Evolutionary conservation across 2,113 vertebrate genomes (phyloP).

Genomic region (Cathartes aura): DNA sequence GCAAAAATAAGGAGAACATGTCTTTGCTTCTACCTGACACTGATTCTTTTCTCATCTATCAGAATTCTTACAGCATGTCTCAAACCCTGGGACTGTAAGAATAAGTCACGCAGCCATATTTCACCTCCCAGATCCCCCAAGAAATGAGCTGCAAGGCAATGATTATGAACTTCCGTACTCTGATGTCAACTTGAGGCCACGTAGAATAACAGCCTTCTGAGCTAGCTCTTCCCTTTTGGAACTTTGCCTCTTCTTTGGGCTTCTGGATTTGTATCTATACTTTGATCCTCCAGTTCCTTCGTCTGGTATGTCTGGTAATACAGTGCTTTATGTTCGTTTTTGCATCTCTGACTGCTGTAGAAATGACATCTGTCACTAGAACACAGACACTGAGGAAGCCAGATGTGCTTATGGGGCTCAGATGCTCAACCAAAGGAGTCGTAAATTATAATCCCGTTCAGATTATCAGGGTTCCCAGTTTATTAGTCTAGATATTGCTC

Average conservation of each 20-base stretch:
- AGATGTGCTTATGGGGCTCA: not conserved
- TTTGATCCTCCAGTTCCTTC: not conserved
- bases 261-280: not conserved
- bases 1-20: rapidly evolving
- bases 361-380: not conserved
- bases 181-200: not conserved
- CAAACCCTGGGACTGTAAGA: not conserved
- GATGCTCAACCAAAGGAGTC: not conserved
- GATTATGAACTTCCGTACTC: not conserved
- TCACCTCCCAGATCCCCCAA: not conserved
- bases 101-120: not conserved
- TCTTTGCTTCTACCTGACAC: not conserved
- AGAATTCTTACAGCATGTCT: not conserved
- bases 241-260: not conserved
- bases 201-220: not conserved
- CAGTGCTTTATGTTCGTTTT: not conserved
- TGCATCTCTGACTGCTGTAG: not conserved
- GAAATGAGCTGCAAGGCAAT: not conserved
- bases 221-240: not conserved
- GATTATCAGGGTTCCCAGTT: not conserved
- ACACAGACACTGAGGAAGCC: not conserved
- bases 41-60: not conserved
- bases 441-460: not conserved
- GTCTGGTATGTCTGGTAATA: not conserved
- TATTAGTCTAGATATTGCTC: not conserved